Evolutionary conservation across 2,113 vertebrate genomes (phyloP).

Genomic region (Bujurquina vittata): DNA sequence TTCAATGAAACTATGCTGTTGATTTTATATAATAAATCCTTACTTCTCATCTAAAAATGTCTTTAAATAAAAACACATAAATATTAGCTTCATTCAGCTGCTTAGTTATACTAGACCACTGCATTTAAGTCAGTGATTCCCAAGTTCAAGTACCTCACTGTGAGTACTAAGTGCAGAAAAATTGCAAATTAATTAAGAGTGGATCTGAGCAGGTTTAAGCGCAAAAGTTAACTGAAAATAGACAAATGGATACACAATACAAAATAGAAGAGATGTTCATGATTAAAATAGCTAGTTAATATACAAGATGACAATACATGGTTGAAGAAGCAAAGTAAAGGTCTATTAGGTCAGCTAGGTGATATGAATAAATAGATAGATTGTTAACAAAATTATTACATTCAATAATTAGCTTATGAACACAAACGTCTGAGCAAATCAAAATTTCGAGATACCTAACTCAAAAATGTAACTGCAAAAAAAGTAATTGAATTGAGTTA

Average conservation of each 20-base stretch:
- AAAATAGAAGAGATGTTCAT: neutral
- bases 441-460: too few relatives aligned
- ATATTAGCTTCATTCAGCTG: neutral
- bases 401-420: too few relatives aligned
- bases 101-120: neutral
- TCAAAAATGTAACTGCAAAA: too few relatives aligned
- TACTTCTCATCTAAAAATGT: neutral
- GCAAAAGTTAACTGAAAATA: neutral
- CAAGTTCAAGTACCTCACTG: neutral
- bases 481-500: too few relatives aligned
- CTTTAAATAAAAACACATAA: neutral
- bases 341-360: neutral
- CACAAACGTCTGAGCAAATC: too few relatives aligned
- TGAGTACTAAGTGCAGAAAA: neutral
- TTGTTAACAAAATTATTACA: neutral
- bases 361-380: neutral
- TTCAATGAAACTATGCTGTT: conserved; percentile 5
- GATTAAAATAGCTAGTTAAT: neutral
- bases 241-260: neutral
- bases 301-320: neutral
- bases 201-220: neutral
- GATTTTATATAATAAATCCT: neutral
- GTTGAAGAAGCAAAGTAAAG: neutral
- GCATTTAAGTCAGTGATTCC: neutral
- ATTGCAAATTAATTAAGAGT: neutral